Evolutionary conservation across 2,888 invertebrate genomes (phyloP), one percentile per base, ranked within the genome.

Genomic region (Watsonalla cultraria): DNA sequence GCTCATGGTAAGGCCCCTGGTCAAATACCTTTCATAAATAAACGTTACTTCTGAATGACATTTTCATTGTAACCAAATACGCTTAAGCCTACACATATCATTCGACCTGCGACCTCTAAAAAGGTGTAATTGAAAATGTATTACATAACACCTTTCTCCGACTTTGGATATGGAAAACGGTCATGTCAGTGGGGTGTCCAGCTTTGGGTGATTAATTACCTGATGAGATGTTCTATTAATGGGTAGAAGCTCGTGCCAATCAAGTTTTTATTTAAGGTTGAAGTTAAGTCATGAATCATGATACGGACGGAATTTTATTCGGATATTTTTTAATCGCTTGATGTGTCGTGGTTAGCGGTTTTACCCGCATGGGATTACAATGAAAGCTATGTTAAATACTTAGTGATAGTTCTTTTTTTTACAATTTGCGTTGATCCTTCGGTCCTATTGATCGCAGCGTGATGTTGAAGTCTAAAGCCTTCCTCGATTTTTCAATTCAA

Each of bases 201-300:
- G 70, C 65, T 64, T 65, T 68, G 65, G 63, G 59, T 75, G 74
- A 77, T 75, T 74, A 70, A 71, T 69, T 64, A 59, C 58, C 45
- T 50, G 13, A 13, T 53, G 56, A 54, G 14, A n/a, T 35, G 4
- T 45, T 45, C 45, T 45, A 7, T 55, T 59, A 50, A n/a, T 45
- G 8, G 50, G 39, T 9, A 46, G 24, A 46, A 35, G 50, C 42
- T 42, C 42, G 42, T 11, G 35, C 49, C 14, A 15, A 50, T 11
- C 37, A 54, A 11, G 34, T 34, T 37, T 46, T 46, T n/a, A 50
- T 50, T 47, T 46, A 46, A 46, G 37, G 8, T 7, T 6, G 11
- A 14, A 9, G 48, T 6, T 6, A 48, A 8, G 71, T 72, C 62
- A 65, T 71, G 72, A 74, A 71, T 35, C n/a, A n/a, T n/a, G 5